Percentiles rank a stretch among this genome's conserved stretches.
These are phyloP conservation scores for Platanista minor DNA, from an alignment of 2,113 vertebrate genomes.

Conservation along the genomic window DNA sequence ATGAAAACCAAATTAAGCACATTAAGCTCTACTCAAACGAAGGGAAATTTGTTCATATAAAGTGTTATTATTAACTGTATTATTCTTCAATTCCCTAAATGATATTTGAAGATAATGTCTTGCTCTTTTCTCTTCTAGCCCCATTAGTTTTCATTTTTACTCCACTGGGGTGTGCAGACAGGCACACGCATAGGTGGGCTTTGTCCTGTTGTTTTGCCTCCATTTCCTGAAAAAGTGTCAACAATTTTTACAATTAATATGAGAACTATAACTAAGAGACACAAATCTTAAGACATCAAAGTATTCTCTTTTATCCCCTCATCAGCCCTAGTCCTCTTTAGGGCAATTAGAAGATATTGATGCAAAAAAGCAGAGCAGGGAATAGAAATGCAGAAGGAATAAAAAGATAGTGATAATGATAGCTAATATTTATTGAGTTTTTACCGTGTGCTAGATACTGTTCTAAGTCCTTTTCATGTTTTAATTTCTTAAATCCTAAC, in stretches of 20 bases:
- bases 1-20: conserved; percentile 70
- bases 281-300: background rate
- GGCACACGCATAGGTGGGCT: background rate
- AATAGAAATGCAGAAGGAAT: background rate
- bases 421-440: background rate
- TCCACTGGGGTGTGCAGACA: background rate
- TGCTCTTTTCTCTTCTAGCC: conserved; percentile 50
- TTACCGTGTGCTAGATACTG: background rate
- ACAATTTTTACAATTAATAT: conserved; percentile 4
- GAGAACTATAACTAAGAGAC: background rate
- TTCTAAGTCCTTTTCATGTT: background rate
- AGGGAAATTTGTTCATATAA: conserved; percentile 65
- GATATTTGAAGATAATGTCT: conserved; percentile 67
- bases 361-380: background rate
- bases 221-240: conserved; percentile 10
- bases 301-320: background rate
- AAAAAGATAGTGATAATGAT: background rate
- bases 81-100: conserved; percentile 72
- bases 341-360: background rate
- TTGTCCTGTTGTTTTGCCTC: background rate
- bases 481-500: background rate
- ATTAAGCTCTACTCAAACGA: conserved; percentile 67
- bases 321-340: background rate
- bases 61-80: conserved; percentile 72
- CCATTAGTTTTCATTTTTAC: conserved; percentile 54